Evolutionary conservation across 2,888 invertebrate species (phyloP).

Genomic region (Osedax frankpressi): DNA sequence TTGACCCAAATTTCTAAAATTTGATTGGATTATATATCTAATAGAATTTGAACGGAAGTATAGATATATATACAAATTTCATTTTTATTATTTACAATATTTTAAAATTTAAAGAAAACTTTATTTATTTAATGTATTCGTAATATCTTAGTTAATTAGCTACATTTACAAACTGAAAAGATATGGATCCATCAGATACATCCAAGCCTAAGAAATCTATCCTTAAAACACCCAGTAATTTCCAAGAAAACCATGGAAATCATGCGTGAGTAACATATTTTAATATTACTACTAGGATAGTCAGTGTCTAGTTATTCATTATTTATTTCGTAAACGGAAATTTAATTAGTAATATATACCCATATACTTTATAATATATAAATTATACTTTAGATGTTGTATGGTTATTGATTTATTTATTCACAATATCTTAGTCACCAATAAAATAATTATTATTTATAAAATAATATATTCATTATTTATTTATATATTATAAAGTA

Average conservation of each 20-base stretch:
- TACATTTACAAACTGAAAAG: too few species aligned
- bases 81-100: neutral
- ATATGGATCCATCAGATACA: neutral
- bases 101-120: too few species aligned
- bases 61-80: neutral
- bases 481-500: too few species aligned
- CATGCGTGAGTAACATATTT: neutral
- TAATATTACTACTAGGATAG: neutral
- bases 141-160: too few species aligned
- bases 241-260: neutral
- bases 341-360: neutral
- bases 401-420: too few species aligned
- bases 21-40: neutral
- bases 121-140: too few species aligned
- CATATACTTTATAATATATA: neutral
- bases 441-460: too few species aligned
- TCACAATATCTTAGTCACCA: too few species aligned
- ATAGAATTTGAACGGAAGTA: neutral
- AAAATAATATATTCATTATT: too few species aligned
- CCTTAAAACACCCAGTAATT: neutral
- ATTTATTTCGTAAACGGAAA: neutral
- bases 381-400: neutral
- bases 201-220: neutral
- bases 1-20: neutral
- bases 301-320: neutral